Percentiles rank a stretch among this genome's conserved stretches.
These are phyloP conservation scores for Sebastes baramenuke DNA, from an alignment of 2,797 vertebrate species.

Conservation along the genomic window DNA sequence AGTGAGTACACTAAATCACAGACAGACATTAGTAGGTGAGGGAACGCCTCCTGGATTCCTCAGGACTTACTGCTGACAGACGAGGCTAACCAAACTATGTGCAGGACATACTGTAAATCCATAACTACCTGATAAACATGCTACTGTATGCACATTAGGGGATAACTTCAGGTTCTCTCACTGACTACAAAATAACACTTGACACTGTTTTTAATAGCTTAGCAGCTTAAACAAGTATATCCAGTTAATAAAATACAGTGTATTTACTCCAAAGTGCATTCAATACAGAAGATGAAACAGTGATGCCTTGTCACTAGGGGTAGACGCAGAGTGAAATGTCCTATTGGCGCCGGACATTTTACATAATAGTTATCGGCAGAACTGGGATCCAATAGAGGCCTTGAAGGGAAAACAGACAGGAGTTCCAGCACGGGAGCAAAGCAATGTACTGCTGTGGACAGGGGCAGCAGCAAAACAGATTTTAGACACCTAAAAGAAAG, in stretches of 20 bases:
- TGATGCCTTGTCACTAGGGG: too few species aligned
- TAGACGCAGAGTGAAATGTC: too few species aligned
- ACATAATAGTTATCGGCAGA: too few species aligned
- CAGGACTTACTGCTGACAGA: constrained; percentile 4
- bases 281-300: too few species aligned
- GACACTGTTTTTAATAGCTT: not conserved
- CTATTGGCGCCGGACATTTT: too few species aligned
- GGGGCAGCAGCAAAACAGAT: not conserved
- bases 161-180: not conserved
- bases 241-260: not conserved
- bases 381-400: too few species aligned
- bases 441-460: not conserved
- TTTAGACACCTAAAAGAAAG: too few species aligned
- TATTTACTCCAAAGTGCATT: too few species aligned
- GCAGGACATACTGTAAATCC: not conserved
- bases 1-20: not conserved
- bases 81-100: not conserved
- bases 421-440: not conserved
- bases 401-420: too few species aligned
- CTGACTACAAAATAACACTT: not conserved
- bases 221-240: not conserved
- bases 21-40: not conserved
- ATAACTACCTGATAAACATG: not conserved
- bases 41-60: not conserved
- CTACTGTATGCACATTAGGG: not conserved